Evolutionary conservation across 2,797 vertebrate species (phyloP).

Genomic region (Pelodytes ibericus): DNA sequence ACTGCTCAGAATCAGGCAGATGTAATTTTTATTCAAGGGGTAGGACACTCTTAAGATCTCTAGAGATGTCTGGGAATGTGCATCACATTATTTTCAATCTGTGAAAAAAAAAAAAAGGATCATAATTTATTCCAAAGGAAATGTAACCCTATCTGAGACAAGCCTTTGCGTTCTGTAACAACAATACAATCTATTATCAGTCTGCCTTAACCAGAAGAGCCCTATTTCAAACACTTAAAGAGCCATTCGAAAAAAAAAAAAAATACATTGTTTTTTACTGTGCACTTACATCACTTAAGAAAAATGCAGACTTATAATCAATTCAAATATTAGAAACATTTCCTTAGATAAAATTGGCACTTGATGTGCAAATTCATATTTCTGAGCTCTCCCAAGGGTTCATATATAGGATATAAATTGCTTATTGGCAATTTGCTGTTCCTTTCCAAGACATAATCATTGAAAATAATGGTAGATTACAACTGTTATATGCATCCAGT

Average conservation of each 20-base stretch:
- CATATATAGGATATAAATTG: neutral
- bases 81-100: constrained; percentile 61
- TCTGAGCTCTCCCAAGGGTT: no score
- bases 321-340: neutral
- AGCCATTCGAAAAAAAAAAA: constrained; percentile 20
- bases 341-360: neutral
- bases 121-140: constrained; percentile 56
- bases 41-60: constrained; percentile 55
- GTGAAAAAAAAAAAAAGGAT: constrained; percentile 48
- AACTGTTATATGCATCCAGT: constrained; percentile 12
- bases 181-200: constrained; percentile 50
- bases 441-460: constrained; percentile 1
- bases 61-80: constrained; percentile 59
- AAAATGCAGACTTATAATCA: neutral
- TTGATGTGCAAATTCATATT: neutral
- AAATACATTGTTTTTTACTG: neutral
- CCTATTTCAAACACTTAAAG: constrained; percentile 25
- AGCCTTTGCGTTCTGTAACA: constrained; percentile 51
- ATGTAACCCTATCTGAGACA: constrained; percentile 53
- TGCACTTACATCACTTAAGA: neutral
- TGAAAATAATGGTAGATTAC: constrained; percentile 20
- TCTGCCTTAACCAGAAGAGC: constrained; percentile 41
- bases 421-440: neutral
- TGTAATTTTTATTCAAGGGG: constrained; percentile 54
- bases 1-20: constrained; percentile 53